Percentiles rank a stretch among this genome's conserved stretches.
phyloP scores from a whole-genome alignment of 2,797 vertebrate genomes.

The Tinamus major region DNA sequence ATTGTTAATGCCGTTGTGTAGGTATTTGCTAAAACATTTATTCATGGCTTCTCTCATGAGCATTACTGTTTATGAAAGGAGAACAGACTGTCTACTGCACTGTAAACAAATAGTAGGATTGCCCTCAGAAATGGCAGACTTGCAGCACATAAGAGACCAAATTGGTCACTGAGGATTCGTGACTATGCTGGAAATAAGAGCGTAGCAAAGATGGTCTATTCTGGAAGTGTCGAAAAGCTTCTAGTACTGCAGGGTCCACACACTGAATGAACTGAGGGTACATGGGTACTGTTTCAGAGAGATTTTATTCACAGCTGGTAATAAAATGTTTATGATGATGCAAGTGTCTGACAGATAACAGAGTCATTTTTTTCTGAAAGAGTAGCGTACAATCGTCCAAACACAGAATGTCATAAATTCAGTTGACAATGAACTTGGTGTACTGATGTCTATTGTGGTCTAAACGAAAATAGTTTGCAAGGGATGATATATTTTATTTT shows the following conservation, averaged over 20 bases:
- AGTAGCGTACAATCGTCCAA: not conserved
- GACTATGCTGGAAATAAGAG: not conserved
- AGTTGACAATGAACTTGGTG: not conserved
- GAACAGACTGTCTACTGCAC: not conserved
- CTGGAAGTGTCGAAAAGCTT: not conserved
- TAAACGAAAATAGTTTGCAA: slow-evolving; percentile 1
- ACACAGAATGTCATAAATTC: not conserved
- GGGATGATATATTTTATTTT: not conserved
- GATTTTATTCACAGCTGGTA: slow-evolving; percentile 3
- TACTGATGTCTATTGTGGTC: not conserved
- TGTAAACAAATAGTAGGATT: not conserved
- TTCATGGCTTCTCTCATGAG: not conserved
- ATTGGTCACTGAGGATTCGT: not conserved
- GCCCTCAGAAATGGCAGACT: not conserved
- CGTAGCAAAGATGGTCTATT: not conserved
- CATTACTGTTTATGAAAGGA: not conserved
- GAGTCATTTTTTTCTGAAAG: not conserved
- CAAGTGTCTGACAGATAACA: not conserved
- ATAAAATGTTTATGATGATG: not conserved
- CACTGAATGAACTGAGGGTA: not conserved
- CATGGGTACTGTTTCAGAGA: not conserved
- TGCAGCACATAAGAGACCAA: not conserved
- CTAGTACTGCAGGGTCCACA: not conserved
- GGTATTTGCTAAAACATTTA: not conserved
- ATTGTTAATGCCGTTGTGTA: not conserved